phyloP scores from a whole-genome alignment of 2,888 invertebrate species.

The Heliconius aoede region DNA sequence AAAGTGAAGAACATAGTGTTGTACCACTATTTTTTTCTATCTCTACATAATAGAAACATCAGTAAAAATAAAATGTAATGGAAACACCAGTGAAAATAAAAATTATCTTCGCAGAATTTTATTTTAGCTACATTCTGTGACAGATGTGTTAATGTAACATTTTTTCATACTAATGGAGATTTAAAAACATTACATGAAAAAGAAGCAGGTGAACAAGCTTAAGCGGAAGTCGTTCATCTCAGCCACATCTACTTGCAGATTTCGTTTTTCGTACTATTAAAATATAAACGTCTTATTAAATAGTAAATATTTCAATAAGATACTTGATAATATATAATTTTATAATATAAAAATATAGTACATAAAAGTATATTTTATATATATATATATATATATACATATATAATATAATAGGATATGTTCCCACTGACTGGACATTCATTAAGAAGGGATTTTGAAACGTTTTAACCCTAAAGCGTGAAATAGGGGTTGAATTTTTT shows the following conservation, averaged over 20 bases:
- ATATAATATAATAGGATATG: too few relatives aligned
- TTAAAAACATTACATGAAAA: slow-evolving; percentile 16
- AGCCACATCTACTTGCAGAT: slow-evolving; percentile 4
- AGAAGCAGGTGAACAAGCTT: slow-evolving; percentile 13
- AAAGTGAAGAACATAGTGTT: too few relatives aligned
- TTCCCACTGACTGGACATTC: too few relatives aligned
- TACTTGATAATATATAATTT: neutral
- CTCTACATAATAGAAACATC: neutral
- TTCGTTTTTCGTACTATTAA: slow-evolving; percentile 16
- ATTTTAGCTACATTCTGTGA: slow-evolving; percentile 3
- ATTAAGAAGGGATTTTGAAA: too few relatives aligned
- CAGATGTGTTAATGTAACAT: slow-evolving; percentile 14
- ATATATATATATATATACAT: too few relatives aligned
- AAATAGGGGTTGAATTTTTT: too few relatives aligned
- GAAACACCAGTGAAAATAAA: neutral
- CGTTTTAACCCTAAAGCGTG: too few relatives aligned
- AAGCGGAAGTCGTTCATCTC: slow-evolving; percentile 24
- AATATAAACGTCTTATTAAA: slow-evolving; percentile 17
- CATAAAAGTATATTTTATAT: too few relatives aligned
- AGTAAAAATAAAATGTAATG: too few relatives aligned
- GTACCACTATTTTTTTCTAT: too few relatives aligned
- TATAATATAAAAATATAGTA: neutral
- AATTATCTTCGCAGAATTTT: neutral
- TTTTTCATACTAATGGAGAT: slow-evolving; percentile 2
- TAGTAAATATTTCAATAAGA: slow-evolving; percentile 1